Evolutionary conservation across 1,140 invertebrate species (phyloP).

Genomic region (Zaprionus africanus): DNA sequence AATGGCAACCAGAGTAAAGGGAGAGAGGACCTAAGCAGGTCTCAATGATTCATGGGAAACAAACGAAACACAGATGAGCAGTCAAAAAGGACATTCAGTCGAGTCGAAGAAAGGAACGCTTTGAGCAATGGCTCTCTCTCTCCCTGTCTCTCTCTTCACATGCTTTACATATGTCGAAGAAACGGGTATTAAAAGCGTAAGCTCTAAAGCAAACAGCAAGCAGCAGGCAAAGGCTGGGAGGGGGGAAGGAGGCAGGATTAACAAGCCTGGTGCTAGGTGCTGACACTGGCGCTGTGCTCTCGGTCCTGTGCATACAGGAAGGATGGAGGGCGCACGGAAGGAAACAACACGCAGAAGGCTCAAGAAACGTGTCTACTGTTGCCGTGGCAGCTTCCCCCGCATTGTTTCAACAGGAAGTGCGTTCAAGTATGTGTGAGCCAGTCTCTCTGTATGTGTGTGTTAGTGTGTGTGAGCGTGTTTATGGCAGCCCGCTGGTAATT

Average conservation of each 20-base stretch:
- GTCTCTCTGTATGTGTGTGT: not conserved
- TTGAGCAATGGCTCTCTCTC: slow-evolving; percentile 39
- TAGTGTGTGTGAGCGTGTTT: slow-evolving; percentile 40
- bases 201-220: slow-evolving; percentile 49
- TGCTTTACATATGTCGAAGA: slow-evolving; percentile 57
- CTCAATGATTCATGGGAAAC: slow-evolving; percentile 28
- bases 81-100: slow-evolving; percentile 46
- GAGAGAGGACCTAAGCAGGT: not conserved
- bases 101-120: slow-evolving; percentile 39
- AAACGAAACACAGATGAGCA: slow-evolving; percentile 38
- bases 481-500: slow-evolving; percentile 60
- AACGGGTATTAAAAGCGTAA: slow-evolving; percentile 50
- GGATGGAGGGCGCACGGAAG: slow-evolving; percentile 48
- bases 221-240: not conserved
- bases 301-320: slow-evolving; percentile 37
- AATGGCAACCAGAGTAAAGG: slow-evolving; percentile 6
- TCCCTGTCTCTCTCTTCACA: slow-evolving; percentile 1
- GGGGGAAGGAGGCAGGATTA: slow-evolving; percentile 25
- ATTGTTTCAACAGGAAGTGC: slow-evolving; percentile 61
- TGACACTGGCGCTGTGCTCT: slow-evolving; percentile 2
- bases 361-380: slow-evolving; percentile 63
- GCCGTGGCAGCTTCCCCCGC: slow-evolving; percentile 20
- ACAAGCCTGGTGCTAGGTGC: slow-evolving; percentile 23
- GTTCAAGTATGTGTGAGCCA: slow-evolving; percentile 27
- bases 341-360: slow-evolving; percentile 58